These are phyloP conservation scores for Aporrectodea caliginosa DNA, from an alignment of 1,140 invertebrate genomes.

Conservation along the genomic window DNA sequence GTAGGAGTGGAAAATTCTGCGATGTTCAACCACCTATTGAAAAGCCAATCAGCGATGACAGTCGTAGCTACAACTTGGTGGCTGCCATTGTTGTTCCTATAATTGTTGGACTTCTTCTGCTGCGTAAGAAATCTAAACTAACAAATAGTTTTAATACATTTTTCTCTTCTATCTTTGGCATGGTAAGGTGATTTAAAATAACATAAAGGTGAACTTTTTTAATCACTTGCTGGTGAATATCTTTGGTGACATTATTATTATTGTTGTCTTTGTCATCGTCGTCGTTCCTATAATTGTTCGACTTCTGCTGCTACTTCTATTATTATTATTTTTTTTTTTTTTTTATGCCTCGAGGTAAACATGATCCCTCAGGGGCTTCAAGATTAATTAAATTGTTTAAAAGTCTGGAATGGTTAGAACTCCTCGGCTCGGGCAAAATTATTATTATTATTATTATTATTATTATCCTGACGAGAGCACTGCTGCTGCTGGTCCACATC, in stretches of 20 bases:
- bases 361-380: too few relatives aligned
- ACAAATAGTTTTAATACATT: too few relatives aligned
- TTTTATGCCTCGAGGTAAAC: too few relatives aligned
- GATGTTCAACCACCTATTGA: conserved; percentile 56
- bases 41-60: conserved; percentile 5
- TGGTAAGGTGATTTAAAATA: too few relatives aligned
- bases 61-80: background rate
- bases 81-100: conserved; percentile 17
- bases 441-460: background rate
- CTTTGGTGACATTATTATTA: too few relatives aligned
- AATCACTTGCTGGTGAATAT: too few relatives aligned
- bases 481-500: too few relatives aligned
- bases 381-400: too few relatives aligned
- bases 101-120: conserved; percentile 9
- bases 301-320: background rate
- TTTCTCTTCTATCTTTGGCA: too few relatives aligned
- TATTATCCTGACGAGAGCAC: background rate
- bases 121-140: conserved; percentile 7
- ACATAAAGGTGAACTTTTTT: too few relatives aligned
- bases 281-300: background rate
- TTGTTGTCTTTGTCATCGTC: background rate
- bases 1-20: conserved; percentile 90
- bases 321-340: background rate
- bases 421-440: background rate
- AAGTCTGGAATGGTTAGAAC: too few relatives aligned